Base-by-base conservation (phyloP, 2,113 vertebrate species). In the Rissa tridactyla region DNA sequence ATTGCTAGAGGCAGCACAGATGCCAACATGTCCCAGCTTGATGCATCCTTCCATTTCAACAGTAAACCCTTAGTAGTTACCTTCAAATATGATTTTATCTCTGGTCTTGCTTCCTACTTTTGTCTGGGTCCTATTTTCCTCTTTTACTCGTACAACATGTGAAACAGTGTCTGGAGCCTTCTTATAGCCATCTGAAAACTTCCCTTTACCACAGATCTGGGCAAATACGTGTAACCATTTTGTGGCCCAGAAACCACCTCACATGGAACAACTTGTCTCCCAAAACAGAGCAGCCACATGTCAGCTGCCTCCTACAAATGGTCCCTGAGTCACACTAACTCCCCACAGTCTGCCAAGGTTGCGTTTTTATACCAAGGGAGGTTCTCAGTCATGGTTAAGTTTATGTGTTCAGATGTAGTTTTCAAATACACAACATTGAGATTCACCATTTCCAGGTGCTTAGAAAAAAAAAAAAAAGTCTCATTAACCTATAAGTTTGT, bases 131-230 rank as follows among this genome's bases (percentile, higher is more conserved):
- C 10, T 46, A 1, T 51, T 90, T 64, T 26, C 30, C 13, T n/a
- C 32, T 75, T 9, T 25, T 46, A 5, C 8, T 15, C 6, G 6
- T 4, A 3, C 0, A 18, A 54, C 5, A 11, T 32, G 23, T 26
- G n/a, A 52, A 86, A 73, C 12, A 62, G 2, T 8, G 2, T 15
- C 52, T 26, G 16, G 27, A 81, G 7, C 11, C 49, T 83, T 52
- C 36, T 40, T 51, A 17, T 3, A 81, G 10, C 13, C 15, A 29
- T 81, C 19, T 3, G 3, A 82, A 68, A 66, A 2, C 9, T 38
- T 51, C 11, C 29, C 17, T 64, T 8, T 62, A 46, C 29, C 40
- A 54, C 20, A 15, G n/a, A 23, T 6, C 1, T 3, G 36, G 36
- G 15, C 3, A 68, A 71, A 42, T 22, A 4, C 4, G 13, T 46